Percentiles rank a stretch among this genome's conserved stretches.
Conservation (phyloP, 2,888 invertebrate species). For the Catocala nupta region DNA sequence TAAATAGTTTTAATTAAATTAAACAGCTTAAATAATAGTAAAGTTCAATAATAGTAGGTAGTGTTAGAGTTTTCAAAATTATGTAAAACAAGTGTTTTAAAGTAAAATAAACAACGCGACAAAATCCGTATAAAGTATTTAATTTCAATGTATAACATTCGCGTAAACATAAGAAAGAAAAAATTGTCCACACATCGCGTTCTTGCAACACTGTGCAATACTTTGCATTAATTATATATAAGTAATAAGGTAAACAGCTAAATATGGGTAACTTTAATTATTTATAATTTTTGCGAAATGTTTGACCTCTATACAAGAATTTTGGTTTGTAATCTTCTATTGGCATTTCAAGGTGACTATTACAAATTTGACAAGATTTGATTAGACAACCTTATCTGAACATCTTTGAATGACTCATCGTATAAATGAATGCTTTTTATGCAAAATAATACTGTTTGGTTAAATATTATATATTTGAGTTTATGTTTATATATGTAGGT, state of each 20-base stretch:
- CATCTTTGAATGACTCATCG: constrained; percentile 1
- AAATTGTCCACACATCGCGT: not conserved
- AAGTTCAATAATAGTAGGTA: too few relatives aligned
- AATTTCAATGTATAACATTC: too few relatives aligned
- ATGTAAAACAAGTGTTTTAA: too few relatives aligned
- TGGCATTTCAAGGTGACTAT: constrained; percentile 3
- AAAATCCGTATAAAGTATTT: too few relatives aligned
- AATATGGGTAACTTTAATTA: constrained; percentile 7
- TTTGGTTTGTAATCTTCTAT: constrained; percentile 4
- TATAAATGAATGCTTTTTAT: not conserved
- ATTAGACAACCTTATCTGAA: constrained; percentile 5
- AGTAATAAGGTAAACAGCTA: not conserved
- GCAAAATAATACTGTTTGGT: too few relatives aligned
- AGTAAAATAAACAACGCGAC: too few relatives aligned
- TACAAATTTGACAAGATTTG: constrained; percentile 8
- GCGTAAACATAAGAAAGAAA: too few relatives aligned
- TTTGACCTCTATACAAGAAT: not conserved
- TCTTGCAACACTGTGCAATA: not conserved
- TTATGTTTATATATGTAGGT: too few relatives aligned
- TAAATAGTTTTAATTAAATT: too few relatives aligned
- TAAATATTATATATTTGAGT: too few relatives aligned
- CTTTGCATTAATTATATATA: constrained; percentile 5
- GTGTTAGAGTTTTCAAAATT: too few relatives aligned
- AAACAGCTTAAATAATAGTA: too few relatives aligned
- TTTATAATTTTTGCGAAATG: constrained; percentile 11